Base-by-base conservation (phyloP, 2,113 vertebrate species). In the Cisticola juncidis region DNA sequence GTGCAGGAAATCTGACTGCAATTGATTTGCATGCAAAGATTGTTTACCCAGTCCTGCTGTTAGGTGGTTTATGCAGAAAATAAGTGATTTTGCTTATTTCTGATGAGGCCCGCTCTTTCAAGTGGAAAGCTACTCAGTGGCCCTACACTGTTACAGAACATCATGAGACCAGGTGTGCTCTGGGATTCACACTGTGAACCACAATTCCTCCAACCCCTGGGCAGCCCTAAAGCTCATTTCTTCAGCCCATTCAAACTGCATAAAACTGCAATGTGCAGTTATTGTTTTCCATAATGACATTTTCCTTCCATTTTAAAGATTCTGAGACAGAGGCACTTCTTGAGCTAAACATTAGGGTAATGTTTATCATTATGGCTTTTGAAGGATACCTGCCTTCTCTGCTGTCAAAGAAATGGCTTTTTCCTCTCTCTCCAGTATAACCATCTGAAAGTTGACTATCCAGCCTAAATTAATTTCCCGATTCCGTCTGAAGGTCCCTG, bases 21-120 rank as follows among this genome's bases (percentile, higher is more conserved):
- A 92, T 62, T 89, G 90, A 82, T 94, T 94, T 92, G 73, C n/a
- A 76, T 90, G 88, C 51, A 88, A 84, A 84, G 92, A 94, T 65
- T 92, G 44, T 94, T 96, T 86, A 85, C 77, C 53, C 81, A 77
- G 68, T 85, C 90, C 92, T 86, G 87, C 50, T 96, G 77, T 93
- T 96, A 85, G 47, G 70, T 77, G 81, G 77, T 95, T 94, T 93
- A 62, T 87, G 50, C 24, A 94, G 78, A 81, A 95, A 97, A 95
- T 71, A 71, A 61, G 57, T 93, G 66, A 70, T 81, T 84, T 71
- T 84, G 28, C 15, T 81, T 58, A 33, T 90, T 88, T 88, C 47
- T 88, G 45, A 42, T 3, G 23, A 79, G 74, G 31, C 10, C 54
- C 68, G 50, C 12, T 68, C 50, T 58, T 81, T 93, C 65, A 89